Base-by-base conservation (phyloP, 2,113 vertebrate genomes). In the Triplophysa siluroides region DNA sequence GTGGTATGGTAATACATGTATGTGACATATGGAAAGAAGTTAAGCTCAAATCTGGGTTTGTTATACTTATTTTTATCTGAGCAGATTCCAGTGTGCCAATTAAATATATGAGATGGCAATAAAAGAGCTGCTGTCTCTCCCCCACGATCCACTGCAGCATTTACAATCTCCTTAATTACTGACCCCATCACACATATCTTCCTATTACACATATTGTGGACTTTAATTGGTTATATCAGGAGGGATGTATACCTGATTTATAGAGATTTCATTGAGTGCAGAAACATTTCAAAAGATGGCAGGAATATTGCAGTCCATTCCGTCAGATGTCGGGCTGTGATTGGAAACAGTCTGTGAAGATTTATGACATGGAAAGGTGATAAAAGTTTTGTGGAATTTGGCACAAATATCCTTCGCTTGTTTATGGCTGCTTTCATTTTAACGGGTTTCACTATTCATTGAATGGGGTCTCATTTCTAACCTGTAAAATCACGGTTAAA, bases 401-500 rank as follows among this genome's bases (percentile, higher is more conserved):
- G 16, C 56, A 38, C 9, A 16, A 11, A 73, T 76, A 65, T 85
- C 43, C 78, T 65, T 5, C 75, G 21, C 12, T 82, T 50, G 78
- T 67, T 38, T 76, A 83, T 78, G 43, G 79, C 78, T 54, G 78
- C 75, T 85, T 88, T 86, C 38, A 87, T 88, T 88, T 87, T 65
- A 38, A 86, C 43, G 18, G 21, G 54, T 58, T 81, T 67, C 38
- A 65, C 65, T 52, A 45, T 7, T 38, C 7, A 7, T 7, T 38
- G 33, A 38, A 38, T 7, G 33, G 33, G 67, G 64, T 60, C 52
- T 83, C 77, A 79, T 79, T 79, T 76, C 9, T 73, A n/a, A 50
- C 45, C 78, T 79, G 83, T 87, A 82, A 85, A 88, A 66, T 87
- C 79, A 78, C 85, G 75, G 74, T 91, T 89, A 91, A 87, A 79